Conservation (phyloP, 2,888 invertebrate genomes). For the Lepidocyrtinus sp. region DNA sequence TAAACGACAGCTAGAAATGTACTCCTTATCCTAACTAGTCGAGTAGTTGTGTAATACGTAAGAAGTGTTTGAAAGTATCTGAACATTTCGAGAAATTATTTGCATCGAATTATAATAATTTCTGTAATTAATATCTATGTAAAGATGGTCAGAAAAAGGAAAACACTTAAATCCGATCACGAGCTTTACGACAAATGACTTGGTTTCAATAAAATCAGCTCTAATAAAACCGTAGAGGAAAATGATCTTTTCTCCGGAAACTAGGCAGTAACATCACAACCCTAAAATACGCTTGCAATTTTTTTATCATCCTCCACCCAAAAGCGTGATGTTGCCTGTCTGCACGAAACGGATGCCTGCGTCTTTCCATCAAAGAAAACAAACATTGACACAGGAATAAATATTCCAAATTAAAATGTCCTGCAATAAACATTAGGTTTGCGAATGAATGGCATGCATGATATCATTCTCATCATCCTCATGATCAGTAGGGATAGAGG, state of each 20-base stretch:
- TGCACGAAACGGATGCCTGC: conserved; percentile 11
- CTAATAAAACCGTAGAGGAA: neutral
- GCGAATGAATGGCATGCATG: neutral
- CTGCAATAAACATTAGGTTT: neutral
- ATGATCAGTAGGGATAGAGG: neutral
- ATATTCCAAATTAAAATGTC: conserved; percentile 16
- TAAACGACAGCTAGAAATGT: conserved; percentile 61
- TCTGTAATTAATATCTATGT: neutral
- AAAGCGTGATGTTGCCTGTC: neutral
- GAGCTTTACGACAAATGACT: neutral
- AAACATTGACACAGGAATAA: conserved; percentile 31
- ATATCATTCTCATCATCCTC: neutral
- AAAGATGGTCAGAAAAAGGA: no score
- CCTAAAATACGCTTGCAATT: no score
- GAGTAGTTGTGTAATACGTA: conserved; percentile 43
- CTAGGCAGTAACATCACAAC: no score
- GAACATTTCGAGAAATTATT: neutral
- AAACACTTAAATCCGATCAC: no score
- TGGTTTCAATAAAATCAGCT: neutral
- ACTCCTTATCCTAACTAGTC: conserved; percentile 60
- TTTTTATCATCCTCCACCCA: neutral
- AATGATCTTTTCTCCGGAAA: neutral
- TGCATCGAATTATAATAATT: neutral
- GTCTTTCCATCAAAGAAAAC: neutral
- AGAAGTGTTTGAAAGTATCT: neutral